Conservation (phyloP, 2,113 vertebrate genomes). For the Pituophis catenifer region DNA sequence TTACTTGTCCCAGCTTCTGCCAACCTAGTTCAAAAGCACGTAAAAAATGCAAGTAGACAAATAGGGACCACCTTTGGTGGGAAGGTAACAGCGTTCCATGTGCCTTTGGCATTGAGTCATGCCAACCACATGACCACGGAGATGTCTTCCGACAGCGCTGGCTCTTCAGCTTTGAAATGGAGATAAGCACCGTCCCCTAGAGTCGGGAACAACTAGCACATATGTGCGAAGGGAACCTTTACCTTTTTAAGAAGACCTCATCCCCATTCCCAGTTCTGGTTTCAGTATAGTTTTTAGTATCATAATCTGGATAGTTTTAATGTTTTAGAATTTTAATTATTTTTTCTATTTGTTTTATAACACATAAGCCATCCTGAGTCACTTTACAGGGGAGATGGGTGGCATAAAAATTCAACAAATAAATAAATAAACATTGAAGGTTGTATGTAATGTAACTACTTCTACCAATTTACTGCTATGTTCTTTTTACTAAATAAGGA, state of each 20-base stretch:
- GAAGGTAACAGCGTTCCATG: too few relatives aligned
- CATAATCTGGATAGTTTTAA: not conserved
- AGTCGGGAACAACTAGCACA: too few relatives aligned
- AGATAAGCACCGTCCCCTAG: too few relatives aligned
- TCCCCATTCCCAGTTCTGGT: not conserved
- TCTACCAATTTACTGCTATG: not conserved
- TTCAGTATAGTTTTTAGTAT: not conserved
- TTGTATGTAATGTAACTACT: not conserved
- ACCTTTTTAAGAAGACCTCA: not conserved
- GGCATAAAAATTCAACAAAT: not conserved
- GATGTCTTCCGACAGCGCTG: too few relatives aligned
- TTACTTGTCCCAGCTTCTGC: too few relatives aligned
- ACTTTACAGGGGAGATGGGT: not conserved
- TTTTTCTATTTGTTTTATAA: not conserved
- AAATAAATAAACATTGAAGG: not conserved
- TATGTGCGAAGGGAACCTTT: too few relatives aligned
- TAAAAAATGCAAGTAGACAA: too few relatives aligned
- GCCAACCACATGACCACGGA: too few relatives aligned
- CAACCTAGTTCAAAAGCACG: too few relatives aligned
- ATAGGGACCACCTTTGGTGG: too few relatives aligned
- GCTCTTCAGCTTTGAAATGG: too few relatives aligned
- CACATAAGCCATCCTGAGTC: not conserved
- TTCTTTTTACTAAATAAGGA: not conserved
- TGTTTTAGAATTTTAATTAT: not conserved
- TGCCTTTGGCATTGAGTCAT: too few relatives aligned